A percentile compares a stretch with the other conserved stretches of the same genome.
phyloP scores from a whole-genome alignment of 2,113 vertebrate species.

The Litocranius walleri region DNA sequence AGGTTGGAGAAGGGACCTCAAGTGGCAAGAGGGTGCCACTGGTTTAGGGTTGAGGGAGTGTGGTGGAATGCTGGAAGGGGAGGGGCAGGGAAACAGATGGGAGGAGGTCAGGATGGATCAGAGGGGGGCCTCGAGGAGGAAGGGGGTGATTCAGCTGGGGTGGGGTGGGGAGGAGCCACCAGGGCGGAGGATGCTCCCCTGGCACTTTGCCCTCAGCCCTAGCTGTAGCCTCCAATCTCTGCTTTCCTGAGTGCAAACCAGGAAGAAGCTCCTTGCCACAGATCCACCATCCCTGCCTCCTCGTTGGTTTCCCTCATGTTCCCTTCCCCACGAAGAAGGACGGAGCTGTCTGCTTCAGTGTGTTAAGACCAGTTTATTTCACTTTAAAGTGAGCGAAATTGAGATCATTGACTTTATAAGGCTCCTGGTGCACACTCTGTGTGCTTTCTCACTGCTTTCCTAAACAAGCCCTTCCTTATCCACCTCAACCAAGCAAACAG shows the following conservation, averaged over 20 bases:
- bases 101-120: background rate
- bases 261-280: background rate
- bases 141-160: background rate
- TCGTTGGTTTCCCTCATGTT: slow-evolving; percentile 63
- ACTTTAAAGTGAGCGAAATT: slow-evolving; percentile 57
- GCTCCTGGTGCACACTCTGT: background rate
- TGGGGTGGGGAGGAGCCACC: accelerated
- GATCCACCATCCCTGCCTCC: background rate
- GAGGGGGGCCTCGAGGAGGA: background rate
- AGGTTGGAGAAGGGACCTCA: background rate
- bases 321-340: slow-evolving; percentile 69
- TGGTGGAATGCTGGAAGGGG: background rate
- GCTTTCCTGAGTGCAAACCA: background rate
- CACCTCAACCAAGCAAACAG: background rate
- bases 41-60: background rate
- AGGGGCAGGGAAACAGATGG: background rate
- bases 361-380: slow-evolving; percentile 74
- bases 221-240: background rate
- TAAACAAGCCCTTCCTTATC: background rate
- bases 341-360: slow-evolving; percentile 61
- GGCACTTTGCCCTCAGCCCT: background rate
- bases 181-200: background rate
- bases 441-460: background rate
- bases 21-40: background rate
- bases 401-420: slow-evolving; percentile 64